phyloP scores from a whole-genome alignment of 2,797 vertebrate species.

The Lacerta bilineata region DNA sequence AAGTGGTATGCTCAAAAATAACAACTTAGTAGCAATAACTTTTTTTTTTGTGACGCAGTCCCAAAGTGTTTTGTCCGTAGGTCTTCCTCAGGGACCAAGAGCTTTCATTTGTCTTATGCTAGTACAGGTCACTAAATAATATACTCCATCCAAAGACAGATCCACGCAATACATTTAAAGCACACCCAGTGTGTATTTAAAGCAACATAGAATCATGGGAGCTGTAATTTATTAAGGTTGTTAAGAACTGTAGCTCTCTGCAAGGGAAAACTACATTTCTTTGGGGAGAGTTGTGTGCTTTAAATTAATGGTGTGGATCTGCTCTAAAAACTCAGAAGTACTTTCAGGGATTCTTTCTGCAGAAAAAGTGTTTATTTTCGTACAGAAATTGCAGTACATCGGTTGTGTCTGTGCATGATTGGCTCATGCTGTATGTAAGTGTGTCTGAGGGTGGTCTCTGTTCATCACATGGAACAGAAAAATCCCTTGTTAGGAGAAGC shows the following conservation, averaged over 20 bases:
- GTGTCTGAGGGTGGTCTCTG: not conserved
- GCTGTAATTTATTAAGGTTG: too few species aligned
- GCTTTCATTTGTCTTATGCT: not conserved
- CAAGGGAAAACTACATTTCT: too few species aligned
- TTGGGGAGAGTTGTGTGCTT: too few species aligned
- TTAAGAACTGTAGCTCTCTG: too few species aligned
- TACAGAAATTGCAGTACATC: not conserved
- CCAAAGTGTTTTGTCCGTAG: not conserved
- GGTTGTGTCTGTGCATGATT: not conserved
- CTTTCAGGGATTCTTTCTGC: not conserved
- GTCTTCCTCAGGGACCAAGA: not conserved
- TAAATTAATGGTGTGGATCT: too few species aligned
- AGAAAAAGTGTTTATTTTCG: not conserved
- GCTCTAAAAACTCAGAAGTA: not conserved
- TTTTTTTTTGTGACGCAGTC: too few species aligned
- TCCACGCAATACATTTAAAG: too few species aligned
- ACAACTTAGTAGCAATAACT: not conserved
- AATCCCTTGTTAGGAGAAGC: not conserved
- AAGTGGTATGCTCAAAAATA: not conserved
- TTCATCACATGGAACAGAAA: not conserved
- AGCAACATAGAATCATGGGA: too few species aligned
- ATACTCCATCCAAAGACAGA: not conserved
- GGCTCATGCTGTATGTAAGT: not conserved
- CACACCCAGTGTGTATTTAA: too few species aligned
- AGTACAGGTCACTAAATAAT: not conserved